Conservation (phyloP, 2,888 invertebrate species). For the Melanotus villosus region DNA sequence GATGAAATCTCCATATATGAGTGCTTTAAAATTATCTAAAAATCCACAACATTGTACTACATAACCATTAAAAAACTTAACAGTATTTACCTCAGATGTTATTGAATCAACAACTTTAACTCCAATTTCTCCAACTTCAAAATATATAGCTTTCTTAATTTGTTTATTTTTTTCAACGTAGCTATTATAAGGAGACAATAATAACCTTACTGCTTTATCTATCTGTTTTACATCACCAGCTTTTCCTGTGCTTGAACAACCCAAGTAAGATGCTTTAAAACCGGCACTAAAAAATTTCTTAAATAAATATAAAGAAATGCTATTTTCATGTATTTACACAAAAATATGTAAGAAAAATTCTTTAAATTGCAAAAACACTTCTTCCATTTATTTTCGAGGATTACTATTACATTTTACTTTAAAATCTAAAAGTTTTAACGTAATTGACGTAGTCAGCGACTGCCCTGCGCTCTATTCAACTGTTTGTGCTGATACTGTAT, state of each 20-base stretch:
- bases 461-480: too few relatives aligned
- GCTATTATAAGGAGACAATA: constrained; percentile 58
- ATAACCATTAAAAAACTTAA: background rate
- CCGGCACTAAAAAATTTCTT: constrained; percentile 61
- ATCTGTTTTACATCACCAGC: constrained; percentile 71
- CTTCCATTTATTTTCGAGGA: too few relatives aligned
- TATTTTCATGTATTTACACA: too few relatives aligned
- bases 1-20: constrained; percentile 78
- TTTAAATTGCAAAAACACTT: too few relatives aligned
- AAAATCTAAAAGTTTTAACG: too few relatives aligned
- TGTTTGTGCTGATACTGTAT: too few relatives aligned
- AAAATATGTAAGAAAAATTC: too few relatives aligned
- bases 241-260: constrained; percentile 68
- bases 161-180: constrained; percentile 43
- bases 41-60: constrained; percentile 41
- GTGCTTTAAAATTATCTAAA: constrained; percentile 71
- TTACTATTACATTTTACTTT: too few relatives aligned
- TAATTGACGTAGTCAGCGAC: too few relatives aligned
- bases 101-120: constrained; percentile 66
- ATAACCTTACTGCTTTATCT: constrained; percentile 67
- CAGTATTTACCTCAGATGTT: constrained; percentile 65
- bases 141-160: constrained; percentile 63
- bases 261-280: constrained; percentile 69
- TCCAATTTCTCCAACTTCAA: constrained; percentile 72
- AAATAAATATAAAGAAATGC: too few relatives aligned